Evolutionary conservation across 2,113 vertebrate species (phyloP).

Genomic region (Ptilorrhoa leucosticta): DNA sequence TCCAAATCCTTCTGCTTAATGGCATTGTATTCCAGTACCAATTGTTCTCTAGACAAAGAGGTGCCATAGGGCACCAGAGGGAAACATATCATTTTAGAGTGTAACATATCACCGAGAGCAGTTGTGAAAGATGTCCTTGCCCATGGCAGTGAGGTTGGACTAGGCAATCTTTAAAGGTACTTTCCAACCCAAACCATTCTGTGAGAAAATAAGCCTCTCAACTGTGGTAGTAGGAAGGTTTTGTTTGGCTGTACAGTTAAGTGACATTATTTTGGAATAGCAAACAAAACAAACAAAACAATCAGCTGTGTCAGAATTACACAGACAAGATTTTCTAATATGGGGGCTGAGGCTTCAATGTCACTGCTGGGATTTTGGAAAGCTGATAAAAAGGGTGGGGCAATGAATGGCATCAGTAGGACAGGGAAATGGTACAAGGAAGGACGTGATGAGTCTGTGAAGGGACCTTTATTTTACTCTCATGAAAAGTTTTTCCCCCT

Average conservation of each 20-base stretch:
- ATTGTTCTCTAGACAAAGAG: slow-evolving; percentile 9
- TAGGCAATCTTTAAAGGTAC: neutral
- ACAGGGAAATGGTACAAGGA: neutral
- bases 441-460: neutral
- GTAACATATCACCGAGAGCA: neutral
- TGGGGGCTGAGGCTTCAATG: neutral
- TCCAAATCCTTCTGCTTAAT: neutral
- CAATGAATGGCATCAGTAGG: neutral
- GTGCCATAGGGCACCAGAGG: neutral
- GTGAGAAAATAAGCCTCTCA: neutral
- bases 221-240: accelerated
- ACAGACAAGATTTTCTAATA: neutral
- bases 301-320: neutral
- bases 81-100: neutral
- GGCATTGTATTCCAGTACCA: neutral
- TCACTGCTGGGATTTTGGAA: neutral
- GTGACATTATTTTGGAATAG: neutral
- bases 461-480: neutral
- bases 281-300: neutral
- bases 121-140: neutral
- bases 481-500: neutral
- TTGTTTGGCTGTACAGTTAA: neutral
- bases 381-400: neutral
- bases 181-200: neutral
- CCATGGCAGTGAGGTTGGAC: neutral